Evolutionary conservation across 2,797 vertebrate genomes (phyloP).

Genomic region (Balearica regulorum): DNA sequence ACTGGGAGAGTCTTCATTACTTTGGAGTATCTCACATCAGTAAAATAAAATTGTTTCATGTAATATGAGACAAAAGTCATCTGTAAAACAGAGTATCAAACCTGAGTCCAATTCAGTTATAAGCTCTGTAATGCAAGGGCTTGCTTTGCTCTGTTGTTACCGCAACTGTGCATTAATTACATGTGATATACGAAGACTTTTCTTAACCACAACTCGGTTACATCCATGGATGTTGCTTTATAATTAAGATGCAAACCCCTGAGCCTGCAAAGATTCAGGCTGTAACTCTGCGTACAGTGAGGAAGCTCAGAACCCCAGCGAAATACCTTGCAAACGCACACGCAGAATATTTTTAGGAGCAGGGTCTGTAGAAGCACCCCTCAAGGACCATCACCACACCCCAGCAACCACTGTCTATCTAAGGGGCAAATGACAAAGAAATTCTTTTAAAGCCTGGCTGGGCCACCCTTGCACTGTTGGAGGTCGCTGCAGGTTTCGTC

Average conservation of each 20-base stretch:
- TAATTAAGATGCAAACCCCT: not conserved
- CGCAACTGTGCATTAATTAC: not conserved
- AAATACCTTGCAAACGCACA: not conserved
- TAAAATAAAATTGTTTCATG: not conserved
- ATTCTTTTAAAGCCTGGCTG: not conserved
- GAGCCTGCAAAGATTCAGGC: not conserved
- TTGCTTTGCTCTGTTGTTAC: not conserved
- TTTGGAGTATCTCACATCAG: not conserved
- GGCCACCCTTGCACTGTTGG: rapidly evolving
- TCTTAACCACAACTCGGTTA: not conserved
- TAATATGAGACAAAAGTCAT: not conserved
- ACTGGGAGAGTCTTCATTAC: not conserved
- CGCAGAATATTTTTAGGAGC: not conserved
- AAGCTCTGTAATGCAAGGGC: not conserved
- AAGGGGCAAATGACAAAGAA: not conserved
- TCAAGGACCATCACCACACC: not conserved
- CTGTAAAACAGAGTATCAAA: not conserved
- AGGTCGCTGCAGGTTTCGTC: not conserved
- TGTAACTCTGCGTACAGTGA: rapidly evolving
- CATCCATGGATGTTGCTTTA: not conserved
- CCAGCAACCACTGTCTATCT: not conserved
- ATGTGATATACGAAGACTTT: not conserved
- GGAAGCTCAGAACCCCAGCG: not conserved
- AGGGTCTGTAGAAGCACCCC: not conserved
- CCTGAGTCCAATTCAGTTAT: not conserved